These are phyloP conservation scores for Cydia pomonella DNA, from an alignment of 1,140 invertebrate genomes.

Conservation along the genomic window DNA sequence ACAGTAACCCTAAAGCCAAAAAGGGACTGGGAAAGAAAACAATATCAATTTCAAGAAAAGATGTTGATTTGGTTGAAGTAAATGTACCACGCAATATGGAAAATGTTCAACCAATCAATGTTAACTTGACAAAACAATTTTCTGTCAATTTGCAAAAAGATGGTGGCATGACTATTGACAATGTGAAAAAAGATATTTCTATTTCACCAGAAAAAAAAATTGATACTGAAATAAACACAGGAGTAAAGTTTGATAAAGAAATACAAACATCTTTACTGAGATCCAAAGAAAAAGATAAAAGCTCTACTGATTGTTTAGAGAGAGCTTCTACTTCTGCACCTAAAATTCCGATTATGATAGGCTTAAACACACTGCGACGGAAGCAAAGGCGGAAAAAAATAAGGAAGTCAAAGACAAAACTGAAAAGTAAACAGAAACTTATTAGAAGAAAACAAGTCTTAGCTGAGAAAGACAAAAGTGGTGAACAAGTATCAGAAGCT, in stretches of 20 bases:
- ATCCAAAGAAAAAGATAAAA: slow-evolving; percentile 45
- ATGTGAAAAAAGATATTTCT: slow-evolving; percentile 55
- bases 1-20: slow-evolving; percentile 56
- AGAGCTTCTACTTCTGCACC: slow-evolving; percentile 37
- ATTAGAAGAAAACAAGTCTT: slow-evolving; percentile 46
- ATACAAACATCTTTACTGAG: slow-evolving; percentile 68
- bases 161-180: slow-evolving; percentile 58
- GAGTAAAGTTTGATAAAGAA: slow-evolving; percentile 66
- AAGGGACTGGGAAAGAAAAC: slow-evolving; percentile 58
- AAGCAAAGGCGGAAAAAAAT: slow-evolving; percentile 55
- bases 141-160: slow-evolving; percentile 72
- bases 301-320: slow-evolving; percentile 35
- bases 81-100: slow-evolving; percentile 59
- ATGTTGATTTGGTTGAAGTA: slow-evolving; percentile 65
- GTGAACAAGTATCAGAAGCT: slow-evolving; percentile 68
- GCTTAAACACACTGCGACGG: slow-evolving; percentile 63
- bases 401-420: slow-evolving; percentile 48
- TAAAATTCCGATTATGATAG: slow-evolving; percentile 61
- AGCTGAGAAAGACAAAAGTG: slow-evolving; percentile 55
- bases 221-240: slow-evolving; percentile 43
- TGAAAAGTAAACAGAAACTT: slow-evolving; percentile 45
- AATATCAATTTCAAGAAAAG: slow-evolving; percentile 64
- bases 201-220: slow-evolving; percentile 57
- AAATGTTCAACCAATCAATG: slow-evolving; percentile 59
- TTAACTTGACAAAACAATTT: slow-evolving; percentile 73